These are phyloP conservation scores for Balaenoptera acutorostrata DNA, from an alignment of 2,113 vertebrate species.

Conservation along the genomic window DNA sequence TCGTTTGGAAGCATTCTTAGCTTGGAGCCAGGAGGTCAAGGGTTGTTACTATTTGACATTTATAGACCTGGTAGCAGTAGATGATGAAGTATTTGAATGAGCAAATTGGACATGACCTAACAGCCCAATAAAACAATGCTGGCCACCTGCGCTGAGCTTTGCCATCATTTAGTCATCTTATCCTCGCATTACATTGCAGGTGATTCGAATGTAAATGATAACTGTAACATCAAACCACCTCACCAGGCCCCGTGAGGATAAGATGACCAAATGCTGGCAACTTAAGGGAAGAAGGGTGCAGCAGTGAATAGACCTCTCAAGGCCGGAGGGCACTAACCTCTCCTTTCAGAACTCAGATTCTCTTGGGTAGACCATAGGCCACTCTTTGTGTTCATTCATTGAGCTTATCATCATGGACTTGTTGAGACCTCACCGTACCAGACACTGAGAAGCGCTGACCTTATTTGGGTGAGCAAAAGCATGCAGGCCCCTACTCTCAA, in stretches of 20 bases:
- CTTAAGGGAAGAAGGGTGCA: not conserved
- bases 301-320: not conserved
- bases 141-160: not conserved
- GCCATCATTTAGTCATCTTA: not conserved
- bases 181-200: not conserved
- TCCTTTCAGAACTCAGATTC: not conserved
- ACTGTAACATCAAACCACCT: not conserved
- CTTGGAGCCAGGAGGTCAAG: conserved; percentile 21
- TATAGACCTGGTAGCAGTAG: conserved; percentile 38
- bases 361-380: not conserved
- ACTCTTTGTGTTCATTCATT: not conserved
- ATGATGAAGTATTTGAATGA: conserved; percentile 51
- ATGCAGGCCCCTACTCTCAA: not conserved
- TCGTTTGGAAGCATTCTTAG: conserved; percentile 26
- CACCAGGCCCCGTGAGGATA: not conserved
- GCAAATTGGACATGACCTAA: conserved; percentile 49
- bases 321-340: not conserved
- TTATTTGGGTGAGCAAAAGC: not conserved
- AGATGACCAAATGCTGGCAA: not conserved
- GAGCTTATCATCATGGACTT: not conserved
- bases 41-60: conserved; percentile 49
- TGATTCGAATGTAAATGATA: not conserved
- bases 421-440: not conserved
- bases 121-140: conserved; percentile 43
- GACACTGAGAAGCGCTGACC: not conserved